Evolutionary conservation across 2,888 invertebrate genomes (phyloP).

Genomic region (Parthenolecanium corni): DNA sequence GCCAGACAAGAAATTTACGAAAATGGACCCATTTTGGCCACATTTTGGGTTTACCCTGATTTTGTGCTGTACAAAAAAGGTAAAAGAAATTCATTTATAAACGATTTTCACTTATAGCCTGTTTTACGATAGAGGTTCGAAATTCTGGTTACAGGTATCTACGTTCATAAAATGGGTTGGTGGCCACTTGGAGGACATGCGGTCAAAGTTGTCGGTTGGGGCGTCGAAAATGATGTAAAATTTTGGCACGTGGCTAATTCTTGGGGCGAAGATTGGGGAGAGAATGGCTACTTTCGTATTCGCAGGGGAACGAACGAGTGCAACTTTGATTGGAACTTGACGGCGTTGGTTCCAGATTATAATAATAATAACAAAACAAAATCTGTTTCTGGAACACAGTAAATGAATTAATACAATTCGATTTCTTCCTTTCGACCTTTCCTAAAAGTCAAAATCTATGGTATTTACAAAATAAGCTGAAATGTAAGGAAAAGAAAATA

Average conservation of each 20-base stretch:
- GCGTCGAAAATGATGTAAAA: conserved; percentile 28
- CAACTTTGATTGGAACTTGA: conserved; percentile 26
- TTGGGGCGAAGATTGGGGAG: conserved; percentile 29
- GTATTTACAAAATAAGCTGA: too few relatives aligned
- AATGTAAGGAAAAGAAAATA: too few relatives aligned
- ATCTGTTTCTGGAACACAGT: too few relatives aligned
- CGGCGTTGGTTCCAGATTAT: conserved; percentile 30
- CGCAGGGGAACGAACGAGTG: conserved; percentile 24
- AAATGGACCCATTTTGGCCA: conserved; percentile 31
- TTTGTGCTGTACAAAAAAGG: conserved; percentile 30
- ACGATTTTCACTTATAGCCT: not conserved
- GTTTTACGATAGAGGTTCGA: not conserved
- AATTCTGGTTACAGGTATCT: not conserved
- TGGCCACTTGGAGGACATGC: conserved; percentile 29
- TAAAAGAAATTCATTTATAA: too few relatives aligned
- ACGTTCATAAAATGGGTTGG: not conserved
- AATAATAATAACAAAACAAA: too few relatives aligned
- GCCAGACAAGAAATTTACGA: conserved; percentile 16
- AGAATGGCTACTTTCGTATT: conserved; percentile 30
- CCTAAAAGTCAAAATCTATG: too few relatives aligned
- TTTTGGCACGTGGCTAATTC: conserved; percentile 30
- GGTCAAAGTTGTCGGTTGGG: conserved; percentile 31
- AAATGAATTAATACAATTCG: too few relatives aligned
- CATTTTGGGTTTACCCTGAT: conserved; percentile 30
- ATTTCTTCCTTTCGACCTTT: too few relatives aligned